A percentile compares a stretch with the other conserved stretches of the same genome.
Evolutionary conservation across 2,888 invertebrate species (phyloP).

Genomic region (Notocelia uddmanniana): DNA sequence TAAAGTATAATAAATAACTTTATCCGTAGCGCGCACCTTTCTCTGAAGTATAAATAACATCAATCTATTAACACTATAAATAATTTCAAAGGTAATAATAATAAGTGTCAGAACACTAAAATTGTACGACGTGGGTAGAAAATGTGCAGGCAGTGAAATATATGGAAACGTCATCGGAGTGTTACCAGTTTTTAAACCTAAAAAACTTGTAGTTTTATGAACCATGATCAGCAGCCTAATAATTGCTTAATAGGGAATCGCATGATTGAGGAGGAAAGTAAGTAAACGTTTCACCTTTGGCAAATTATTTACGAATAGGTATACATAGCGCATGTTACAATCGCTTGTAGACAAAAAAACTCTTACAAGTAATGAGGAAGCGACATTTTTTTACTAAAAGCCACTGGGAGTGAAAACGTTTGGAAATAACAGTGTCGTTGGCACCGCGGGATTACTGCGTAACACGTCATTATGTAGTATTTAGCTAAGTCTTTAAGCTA

Average conservation of each 20-base stretch:
- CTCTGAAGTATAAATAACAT: too few relatives aligned
- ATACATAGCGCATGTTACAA: neutral
- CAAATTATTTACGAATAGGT: neutral
- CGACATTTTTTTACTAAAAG: neutral
- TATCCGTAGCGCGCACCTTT: too few relatives aligned
- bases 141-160: neutral
- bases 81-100: neutral
- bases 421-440: neutral
- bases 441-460: neutral
- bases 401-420: neutral
- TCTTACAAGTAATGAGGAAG: conserved; percentile 1
- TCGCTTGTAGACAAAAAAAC: neutral
- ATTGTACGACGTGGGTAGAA: neutral
- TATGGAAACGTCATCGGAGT: neutral
- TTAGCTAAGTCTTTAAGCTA: neutral
- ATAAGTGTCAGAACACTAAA: too few relatives aligned
- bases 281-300: neutral
- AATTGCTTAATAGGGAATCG: neutral
- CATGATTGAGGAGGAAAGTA: neutral
- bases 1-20: neutral
- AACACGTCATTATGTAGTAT: conserved; percentile 3
- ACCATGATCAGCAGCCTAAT: neutral
- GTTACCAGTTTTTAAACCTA: neutral
- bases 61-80: neutral
- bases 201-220: neutral